These are phyloP conservation scores for Ceratotherium simum DNA, from an alignment of 2,113 vertebrate genomes.

Conservation along the genomic window DNA sequence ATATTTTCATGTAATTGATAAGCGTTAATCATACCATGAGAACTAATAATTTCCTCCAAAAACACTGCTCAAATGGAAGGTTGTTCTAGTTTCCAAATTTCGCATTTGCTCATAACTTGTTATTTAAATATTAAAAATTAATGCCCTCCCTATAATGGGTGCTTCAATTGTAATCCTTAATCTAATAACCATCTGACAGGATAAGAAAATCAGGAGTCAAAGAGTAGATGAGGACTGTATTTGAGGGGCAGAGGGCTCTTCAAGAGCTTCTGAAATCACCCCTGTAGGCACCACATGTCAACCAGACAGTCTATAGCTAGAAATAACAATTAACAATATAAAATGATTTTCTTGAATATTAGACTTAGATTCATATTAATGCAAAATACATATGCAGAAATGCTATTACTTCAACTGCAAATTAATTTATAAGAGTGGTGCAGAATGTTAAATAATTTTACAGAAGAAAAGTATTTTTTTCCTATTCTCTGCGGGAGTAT, in stretches of 20 bases:
- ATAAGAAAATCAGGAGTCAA: slow-evolving; percentile 26
- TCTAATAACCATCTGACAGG: not conserved
- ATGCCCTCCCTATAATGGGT: not conserved
- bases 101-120: not conserved
- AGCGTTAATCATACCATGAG: not conserved
- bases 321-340: slow-evolving; percentile 71
- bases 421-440: slow-evolving; percentile 87
- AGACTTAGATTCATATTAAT: slow-evolving; percentile 76
- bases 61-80: slow-evolving; percentile 10
- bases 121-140: slow-evolving; percentile 46
- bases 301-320: slow-evolving; percentile 41
- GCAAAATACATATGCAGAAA: slow-evolving; percentile 83
- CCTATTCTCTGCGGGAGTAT: slow-evolving; percentile 83
- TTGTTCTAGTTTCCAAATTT: slow-evolving; percentile 28
- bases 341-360: slow-evolving; percentile 71
- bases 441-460: slow-evolving; percentile 88
- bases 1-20: not conserved
- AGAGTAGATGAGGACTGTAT: not conserved
- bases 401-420: slow-evolving; percentile 82
- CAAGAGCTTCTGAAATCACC: not conserved
- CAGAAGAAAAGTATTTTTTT: slow-evolving; percentile 81
- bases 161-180: slow-evolving; percentile 1
- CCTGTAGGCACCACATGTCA: slow-evolving; percentile 31
- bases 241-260: not conserved
- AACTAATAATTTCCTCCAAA: slow-evolving; percentile 8